Evolutionary conservation across 1,140 invertebrate species (phyloP).

Genomic region (Drosophila novamexicana): DNA sequence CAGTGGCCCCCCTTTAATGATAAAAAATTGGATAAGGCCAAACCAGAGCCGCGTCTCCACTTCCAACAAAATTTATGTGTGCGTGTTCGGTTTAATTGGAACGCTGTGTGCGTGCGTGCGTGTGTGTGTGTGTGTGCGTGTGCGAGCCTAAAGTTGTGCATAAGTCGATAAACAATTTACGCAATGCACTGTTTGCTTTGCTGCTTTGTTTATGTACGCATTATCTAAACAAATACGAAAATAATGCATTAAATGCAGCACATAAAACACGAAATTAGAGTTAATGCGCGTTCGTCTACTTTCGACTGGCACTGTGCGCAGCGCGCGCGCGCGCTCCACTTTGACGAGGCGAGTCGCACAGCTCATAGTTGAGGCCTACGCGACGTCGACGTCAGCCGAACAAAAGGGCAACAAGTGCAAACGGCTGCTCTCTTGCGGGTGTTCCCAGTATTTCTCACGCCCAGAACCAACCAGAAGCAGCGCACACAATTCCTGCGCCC

Average conservation of each 20-base stretch:
- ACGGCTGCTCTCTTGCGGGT: background rate
- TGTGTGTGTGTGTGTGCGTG: background rate
- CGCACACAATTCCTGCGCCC: constrained; percentile 29
- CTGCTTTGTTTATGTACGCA: constrained; percentile 71
- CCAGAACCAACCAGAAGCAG: constrained; percentile 40
- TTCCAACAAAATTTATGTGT: constrained; percentile 55
- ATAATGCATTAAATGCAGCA: constrained; percentile 69
- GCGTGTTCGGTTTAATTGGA: constrained; percentile 65
- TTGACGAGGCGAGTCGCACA: constrained; percentile 47
- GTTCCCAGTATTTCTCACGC: constrained; percentile 60
- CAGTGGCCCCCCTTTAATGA: constrained; percentile 51
- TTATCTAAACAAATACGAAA: constrained; percentile 83
- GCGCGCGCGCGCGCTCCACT: constrained; percentile 50
- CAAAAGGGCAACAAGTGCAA: constrained; percentile 27
- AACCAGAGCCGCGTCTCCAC: constrained; percentile 11
- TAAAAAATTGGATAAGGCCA: constrained; percentile 60
- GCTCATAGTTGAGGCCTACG: background rate
- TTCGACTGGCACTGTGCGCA: constrained; percentile 35
- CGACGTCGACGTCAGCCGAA: too few relatives aligned
- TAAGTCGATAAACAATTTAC: constrained; percentile 68
- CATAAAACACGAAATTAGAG: constrained; percentile 69
- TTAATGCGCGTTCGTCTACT: constrained; percentile 47
- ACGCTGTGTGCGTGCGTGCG: constrained; percentile 23
- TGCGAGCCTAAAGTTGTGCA: background rate
- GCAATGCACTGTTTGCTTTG: constrained; percentile 56